Conservation (phyloP, 1,140 invertebrate genomes). For the Trypoxylus dichotomus region DNA sequence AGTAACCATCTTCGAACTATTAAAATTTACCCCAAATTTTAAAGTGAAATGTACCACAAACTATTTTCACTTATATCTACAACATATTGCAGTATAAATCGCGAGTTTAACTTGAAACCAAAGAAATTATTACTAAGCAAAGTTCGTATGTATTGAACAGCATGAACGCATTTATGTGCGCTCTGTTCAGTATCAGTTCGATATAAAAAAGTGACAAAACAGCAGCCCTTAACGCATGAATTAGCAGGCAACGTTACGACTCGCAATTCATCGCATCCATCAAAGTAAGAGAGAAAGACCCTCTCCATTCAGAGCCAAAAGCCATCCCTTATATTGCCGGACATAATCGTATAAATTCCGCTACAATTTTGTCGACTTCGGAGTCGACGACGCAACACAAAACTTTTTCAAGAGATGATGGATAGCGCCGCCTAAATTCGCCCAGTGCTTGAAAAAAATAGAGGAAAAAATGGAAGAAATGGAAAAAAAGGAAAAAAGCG, state of each 20-base stretch:
- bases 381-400: not conserved
- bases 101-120: too few species aligned
- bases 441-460: not conserved
- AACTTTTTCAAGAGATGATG: not conserved
- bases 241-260: not conserved
- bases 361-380: conserved; percentile 1
- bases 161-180: too few species aligned
- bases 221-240: not conserved
- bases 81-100: too few species aligned
- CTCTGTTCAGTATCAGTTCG: too few species aligned
- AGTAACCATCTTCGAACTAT: too few species aligned
- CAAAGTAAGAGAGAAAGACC: not conserved
- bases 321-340: conserved; percentile 1
- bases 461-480: not conserved
- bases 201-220: not conserved
- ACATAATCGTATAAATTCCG: not conserved
- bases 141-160: too few species aligned
- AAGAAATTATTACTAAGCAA: too few species aligned
- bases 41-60: too few species aligned
- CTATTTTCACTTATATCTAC: too few species aligned
- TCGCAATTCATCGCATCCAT: not conserved
- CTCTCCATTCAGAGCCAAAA: not conserved
- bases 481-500: not conserved
- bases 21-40: too few species aligned
- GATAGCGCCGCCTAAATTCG: not conserved